Evolutionary conservation across 2,113 vertebrate genomes (phyloP).

Genomic region (Narcine bancroftii): DNA sequence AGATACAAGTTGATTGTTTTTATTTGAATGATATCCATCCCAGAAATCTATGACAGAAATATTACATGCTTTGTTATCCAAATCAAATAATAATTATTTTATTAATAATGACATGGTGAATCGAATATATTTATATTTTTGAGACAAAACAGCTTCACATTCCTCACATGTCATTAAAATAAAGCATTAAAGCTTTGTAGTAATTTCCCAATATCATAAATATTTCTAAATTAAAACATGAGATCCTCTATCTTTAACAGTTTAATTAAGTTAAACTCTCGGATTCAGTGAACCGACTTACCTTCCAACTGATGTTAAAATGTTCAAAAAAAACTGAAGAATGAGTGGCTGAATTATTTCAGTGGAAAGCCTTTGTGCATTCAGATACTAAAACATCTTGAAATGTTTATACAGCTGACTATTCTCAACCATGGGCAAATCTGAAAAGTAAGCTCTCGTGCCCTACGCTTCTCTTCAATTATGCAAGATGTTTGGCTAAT

Average conservation of each 20-base stretch:
- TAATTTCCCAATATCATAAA: background rate
- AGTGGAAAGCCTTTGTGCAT: constrained; percentile 22
- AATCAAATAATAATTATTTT: background rate
- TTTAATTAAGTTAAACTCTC: background rate
- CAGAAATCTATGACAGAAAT: background rate
- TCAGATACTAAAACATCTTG: constrained; percentile 60
- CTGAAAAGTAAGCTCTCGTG: constrained; percentile 50
- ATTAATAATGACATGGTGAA: background rate
- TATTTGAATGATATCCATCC: background rate
- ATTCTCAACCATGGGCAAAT: constrained; percentile 58
- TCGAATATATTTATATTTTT: background rate
- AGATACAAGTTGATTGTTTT: background rate
- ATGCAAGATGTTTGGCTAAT: constrained; percentile 37
- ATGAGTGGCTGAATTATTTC: constrained; percentile 28
- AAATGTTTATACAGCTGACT: constrained; percentile 69
- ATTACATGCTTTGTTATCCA: background rate
- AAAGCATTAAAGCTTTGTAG: background rate
- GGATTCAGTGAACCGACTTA: background rate
- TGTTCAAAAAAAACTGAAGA: constrained; percentile 2
- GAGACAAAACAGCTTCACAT: background rate
- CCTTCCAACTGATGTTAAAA: constrained; percentile 1
- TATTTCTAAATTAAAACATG: background rate
- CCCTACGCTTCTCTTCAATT: constrained; percentile 34
- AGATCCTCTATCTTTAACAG: background rate
- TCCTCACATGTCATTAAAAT: too few relatives aligned